Evolutionary conservation across 2,113 vertebrate species (phyloP), one percentile per base, ranked within the genome.

Genomic region (Nymphicus hollandicus): DNA sequence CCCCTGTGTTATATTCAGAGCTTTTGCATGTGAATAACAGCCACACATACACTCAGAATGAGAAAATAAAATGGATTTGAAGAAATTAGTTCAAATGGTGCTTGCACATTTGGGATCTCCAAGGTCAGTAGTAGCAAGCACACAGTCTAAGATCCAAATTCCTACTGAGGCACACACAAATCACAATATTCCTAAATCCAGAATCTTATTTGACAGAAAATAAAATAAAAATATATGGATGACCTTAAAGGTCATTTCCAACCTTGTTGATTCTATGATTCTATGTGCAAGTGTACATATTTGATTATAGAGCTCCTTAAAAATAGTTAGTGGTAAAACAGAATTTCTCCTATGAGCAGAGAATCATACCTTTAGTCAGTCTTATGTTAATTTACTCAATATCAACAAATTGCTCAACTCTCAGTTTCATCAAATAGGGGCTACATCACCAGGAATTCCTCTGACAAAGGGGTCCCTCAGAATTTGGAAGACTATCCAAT

Each of bases 1-100:
- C 4, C 29, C 3, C 0, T 46, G 12, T 44, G 31, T 31, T 76
- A 7, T 0, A 0, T 52, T 53, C 55, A 43, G 39, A 41, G 27
- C 4, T 76, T 80, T 65, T 61, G 58, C 58, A 52, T 11, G 24
- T n/a, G 44, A 27, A 47, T 72, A n/a, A 80, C 29, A 69, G 41
- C 8, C 37, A 84, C 15, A 6, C 19, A 19, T 28, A 41, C 41
- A 41, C 4, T 41, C 35, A 37, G 16, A 55, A 68, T 24, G 18
- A 43, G 58, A 91, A 73, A 84, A 49, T 61, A 13, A 84, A 86
- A 91, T 1, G 1, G 37, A 81, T 74, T 89, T 68, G n/a, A 39
- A 77, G 31, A 78, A 89, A 84, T n/a, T 28, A 71, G 11, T 88
- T 82, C 18, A 61, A 88, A 60, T 33, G 4, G 6, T 94, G 13